Conservation (phyloP, 2,113 vertebrate genomes). For the Podarcis raffonei region DNA sequence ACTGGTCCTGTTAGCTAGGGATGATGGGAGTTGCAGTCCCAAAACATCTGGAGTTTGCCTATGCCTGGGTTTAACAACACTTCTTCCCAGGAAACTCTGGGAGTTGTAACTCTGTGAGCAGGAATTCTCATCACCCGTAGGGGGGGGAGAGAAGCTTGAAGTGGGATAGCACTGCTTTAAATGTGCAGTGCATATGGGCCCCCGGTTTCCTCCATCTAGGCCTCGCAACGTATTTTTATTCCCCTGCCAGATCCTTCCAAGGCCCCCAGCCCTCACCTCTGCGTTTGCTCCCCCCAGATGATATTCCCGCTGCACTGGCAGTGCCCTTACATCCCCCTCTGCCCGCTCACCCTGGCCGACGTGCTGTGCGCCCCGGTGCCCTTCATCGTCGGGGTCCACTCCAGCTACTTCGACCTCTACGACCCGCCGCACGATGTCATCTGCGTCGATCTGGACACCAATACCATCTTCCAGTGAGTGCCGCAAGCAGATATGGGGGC, state of each 20-base stretch:
- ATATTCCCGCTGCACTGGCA: slow-evolving; percentile 93
- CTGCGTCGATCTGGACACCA: slow-evolving; percentile 94
- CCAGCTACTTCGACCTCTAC: slow-evolving; percentile 94
- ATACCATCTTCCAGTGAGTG: slow-evolving; percentile 95
- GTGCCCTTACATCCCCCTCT: slow-evolving; percentile 96
- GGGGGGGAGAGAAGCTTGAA: no score
- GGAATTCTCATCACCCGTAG: no score
- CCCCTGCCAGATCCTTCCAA: no score
- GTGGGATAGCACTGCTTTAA: neutral
- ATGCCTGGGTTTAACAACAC: no score
- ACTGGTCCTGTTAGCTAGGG: no score
- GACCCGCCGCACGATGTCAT: slow-evolving; percentile 90
- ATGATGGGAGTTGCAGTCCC: no score
- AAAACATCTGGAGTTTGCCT: no score
- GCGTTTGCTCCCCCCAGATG: slow-evolving; percentile 78
- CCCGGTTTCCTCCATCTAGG: neutral
- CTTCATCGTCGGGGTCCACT: slow-evolving; percentile 96
- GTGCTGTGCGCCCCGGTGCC: slow-evolving; percentile 94
- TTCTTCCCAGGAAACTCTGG: no score
- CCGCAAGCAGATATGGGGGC: no score
- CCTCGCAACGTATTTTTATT: neutral
- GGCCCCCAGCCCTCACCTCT: neutral
- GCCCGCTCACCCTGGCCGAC: slow-evolving; percentile 91
- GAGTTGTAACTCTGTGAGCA: no score
- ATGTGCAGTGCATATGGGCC: neutral